Evolutionary conservation across 2,113 vertebrate genomes (phyloP), one percentile per base, ranked within the genome.

Genomic region (Aegithalos caudatus): DNA sequence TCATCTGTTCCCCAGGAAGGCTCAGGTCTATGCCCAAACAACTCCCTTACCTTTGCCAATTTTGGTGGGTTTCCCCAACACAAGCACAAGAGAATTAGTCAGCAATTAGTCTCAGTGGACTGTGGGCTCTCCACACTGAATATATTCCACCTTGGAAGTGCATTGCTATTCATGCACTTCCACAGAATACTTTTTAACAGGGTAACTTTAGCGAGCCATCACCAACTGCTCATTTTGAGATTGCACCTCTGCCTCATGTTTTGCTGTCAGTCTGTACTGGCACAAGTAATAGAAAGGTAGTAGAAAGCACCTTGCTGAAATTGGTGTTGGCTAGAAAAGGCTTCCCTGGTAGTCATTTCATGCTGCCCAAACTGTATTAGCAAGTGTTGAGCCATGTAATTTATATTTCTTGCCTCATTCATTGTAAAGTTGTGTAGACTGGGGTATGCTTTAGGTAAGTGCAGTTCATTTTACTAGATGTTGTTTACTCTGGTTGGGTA

Each of bases 381-480:
- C 27, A 73, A 45, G 40, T 25, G 28, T 25, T 72, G 40, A 86
- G 7, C 28, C 9, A 9, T 10, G 12, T 10, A 7, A 10, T 44
- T 91, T 23, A 35, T 57, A 7, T 5, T 33, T 51, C 56, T 47
- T 77, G n/a, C 27, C 22, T 88, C 11, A 27, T 53, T 69, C 45
- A 47, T 65, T 40, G 11, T n/a, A 65, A 66, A 81, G 9, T 33
- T 66, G 4, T 37, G 42, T 51, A 57, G 60, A 3, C 2, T 57
- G 60, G 11, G 2, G 4, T n/a, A n/a, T n/a, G n/a, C n/a, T 48
- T 73, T 61, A 33, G 10, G 4, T 20, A 48, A 48, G 27, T 10
- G 18, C 0, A 0, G 10, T 2, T 87, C 18, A 3, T 29, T 81
- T 65, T 70, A 37, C 6, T 25, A 29, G 10, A 6, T 9, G 6